Conservation (phyloP, 2,113 vertebrate species). For the Ceyx margarethae region DNA sequence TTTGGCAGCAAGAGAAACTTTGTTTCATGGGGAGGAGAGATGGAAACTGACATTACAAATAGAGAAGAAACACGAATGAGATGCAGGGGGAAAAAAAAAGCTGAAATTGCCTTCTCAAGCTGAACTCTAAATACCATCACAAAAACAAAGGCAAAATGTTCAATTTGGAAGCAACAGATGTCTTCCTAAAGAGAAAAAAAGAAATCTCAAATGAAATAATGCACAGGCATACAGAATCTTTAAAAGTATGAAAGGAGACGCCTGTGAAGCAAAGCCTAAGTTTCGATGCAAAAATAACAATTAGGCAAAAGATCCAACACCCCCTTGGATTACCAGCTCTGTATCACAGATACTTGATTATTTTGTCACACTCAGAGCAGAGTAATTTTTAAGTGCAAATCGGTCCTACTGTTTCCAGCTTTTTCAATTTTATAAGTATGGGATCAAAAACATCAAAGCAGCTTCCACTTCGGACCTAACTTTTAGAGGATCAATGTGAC, state of each 20-base stretch:
- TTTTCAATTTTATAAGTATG: constrained; percentile 80
- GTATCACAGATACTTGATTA: constrained; percentile 48
- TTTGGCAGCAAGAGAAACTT: constrained; percentile 36
- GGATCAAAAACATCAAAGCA: constrained; percentile 82
- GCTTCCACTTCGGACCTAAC: constrained; percentile 76
- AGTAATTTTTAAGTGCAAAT: constrained; percentile 63
- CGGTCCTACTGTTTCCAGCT: constrained; percentile 53
- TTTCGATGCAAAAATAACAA: constrained; percentile 17
- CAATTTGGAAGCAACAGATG: constrained; percentile 54
- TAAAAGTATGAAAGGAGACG: not conserved
- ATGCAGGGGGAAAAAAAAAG: not conserved
- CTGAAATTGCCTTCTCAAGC: not conserved
- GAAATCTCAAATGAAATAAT: not conserved
- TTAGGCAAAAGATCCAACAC: not conserved
- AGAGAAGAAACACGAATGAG: constrained; percentile 15
- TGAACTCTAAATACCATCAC: constrained; percentile 23
- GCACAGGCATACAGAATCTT: not conserved
- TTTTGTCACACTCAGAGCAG: constrained; percentile 19
- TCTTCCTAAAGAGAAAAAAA: constrained; percentile 9
- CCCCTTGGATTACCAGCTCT: constrained; percentile 5
- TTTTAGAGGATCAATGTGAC: constrained; percentile 84
- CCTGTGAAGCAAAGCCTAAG: not conserved
- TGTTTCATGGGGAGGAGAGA: not conserved
- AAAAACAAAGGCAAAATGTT: constrained; percentile 23
- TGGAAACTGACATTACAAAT: constrained; percentile 30